phyloP scores from a whole-genome alignment of 2,113 vertebrate genomes.

The Notechis scutatus region DNA sequence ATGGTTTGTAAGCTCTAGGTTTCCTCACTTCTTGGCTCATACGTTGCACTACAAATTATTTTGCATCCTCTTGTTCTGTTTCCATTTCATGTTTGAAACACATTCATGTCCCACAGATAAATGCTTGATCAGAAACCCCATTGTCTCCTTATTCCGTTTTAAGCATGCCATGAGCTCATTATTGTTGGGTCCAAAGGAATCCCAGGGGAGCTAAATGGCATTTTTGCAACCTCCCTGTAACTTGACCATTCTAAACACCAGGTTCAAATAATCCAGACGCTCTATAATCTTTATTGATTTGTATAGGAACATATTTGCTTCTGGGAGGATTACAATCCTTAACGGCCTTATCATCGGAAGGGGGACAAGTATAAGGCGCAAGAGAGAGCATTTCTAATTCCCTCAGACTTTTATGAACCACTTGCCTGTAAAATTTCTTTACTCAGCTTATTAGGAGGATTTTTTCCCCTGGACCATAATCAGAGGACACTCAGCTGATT shows the following conservation, averaged over 20 bases:
- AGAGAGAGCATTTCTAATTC: not conserved
- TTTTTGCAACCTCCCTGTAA: conserved; percentile 15
- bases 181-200: conserved; percentile 36
- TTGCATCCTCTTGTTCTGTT: not conserved
- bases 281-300: not conserved
- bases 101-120: not conserved
- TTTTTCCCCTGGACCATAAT: not conserved
- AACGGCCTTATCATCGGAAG: not conserved
- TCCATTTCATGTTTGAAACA: not conserved
- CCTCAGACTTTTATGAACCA: conserved; percentile 11
- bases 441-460: fast-evolving
- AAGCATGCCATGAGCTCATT: conserved; percentile 35
- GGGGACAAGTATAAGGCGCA: not conserved
- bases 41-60: not conserved
- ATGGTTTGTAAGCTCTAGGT: conserved; percentile 18
- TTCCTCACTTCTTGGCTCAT: conserved; percentile 39
- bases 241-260: conserved; percentile 39
- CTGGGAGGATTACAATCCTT: not conserved
- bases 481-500: fast-evolving
- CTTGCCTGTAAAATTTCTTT: not conserved
- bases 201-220: conserved; percentile 39
- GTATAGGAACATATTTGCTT: conserved; percentile 1
- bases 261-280: conserved; percentile 24
- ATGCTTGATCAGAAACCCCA: not conserved
- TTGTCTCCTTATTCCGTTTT: conserved; percentile 8